Evolutionary conservation across 2,888 invertebrate genomes (phyloP).

Genomic region (Epistrophe grossulariae): DNA sequence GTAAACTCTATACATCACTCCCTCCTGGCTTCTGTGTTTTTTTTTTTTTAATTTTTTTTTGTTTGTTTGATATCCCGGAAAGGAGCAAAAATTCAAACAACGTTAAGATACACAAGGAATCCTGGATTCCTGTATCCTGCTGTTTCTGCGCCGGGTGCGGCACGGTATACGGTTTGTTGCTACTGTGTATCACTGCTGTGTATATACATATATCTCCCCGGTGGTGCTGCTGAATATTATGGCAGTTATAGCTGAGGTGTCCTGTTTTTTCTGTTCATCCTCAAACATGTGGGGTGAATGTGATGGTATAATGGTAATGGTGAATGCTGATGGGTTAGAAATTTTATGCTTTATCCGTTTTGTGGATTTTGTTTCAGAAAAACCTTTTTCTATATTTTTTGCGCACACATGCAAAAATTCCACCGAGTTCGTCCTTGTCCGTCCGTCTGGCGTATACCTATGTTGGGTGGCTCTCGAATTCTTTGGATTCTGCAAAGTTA

Average conservation of each 20-base stretch:
- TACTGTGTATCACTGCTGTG: slow-evolving; percentile 20
- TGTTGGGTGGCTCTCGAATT: slow-evolving; percentile 39
- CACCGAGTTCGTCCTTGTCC: slow-evolving; percentile 22
- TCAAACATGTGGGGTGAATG: slow-evolving; percentile 36
- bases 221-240: slow-evolving; percentile 35
- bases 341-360: slow-evolving; percentile 71
- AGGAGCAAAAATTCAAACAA: slow-evolving; percentile 43
- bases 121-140: slow-evolving; percentile 22
- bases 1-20: slow-evolving; percentile 38
- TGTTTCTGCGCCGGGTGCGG: slow-evolving; percentile 17
- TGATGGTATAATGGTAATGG: neutral
- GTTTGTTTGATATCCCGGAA: slow-evolving; percentile 23
- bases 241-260: slow-evolving; percentile 53
- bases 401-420: slow-evolving; percentile 66
- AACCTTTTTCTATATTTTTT: slow-evolving; percentile 31
- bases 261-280: slow-evolving; percentile 41
- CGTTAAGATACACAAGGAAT: slow-evolving; percentile 67
- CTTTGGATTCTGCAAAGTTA: slow-evolving; percentile 48
- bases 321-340: slow-evolving; percentile 48
- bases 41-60: neutral
- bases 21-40: slow-evolving; percentile 17
- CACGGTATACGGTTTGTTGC: slow-evolving; percentile 4
- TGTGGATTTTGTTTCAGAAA: slow-evolving; percentile 71
- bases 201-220: neutral
- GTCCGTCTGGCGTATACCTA: slow-evolving; percentile 2